A percentile compares a stretch with the other conserved stretches of the same genome.
phyloP scores from a whole-genome alignment of 2,888 invertebrate species.

The Platycnemis pennipes region DNA sequence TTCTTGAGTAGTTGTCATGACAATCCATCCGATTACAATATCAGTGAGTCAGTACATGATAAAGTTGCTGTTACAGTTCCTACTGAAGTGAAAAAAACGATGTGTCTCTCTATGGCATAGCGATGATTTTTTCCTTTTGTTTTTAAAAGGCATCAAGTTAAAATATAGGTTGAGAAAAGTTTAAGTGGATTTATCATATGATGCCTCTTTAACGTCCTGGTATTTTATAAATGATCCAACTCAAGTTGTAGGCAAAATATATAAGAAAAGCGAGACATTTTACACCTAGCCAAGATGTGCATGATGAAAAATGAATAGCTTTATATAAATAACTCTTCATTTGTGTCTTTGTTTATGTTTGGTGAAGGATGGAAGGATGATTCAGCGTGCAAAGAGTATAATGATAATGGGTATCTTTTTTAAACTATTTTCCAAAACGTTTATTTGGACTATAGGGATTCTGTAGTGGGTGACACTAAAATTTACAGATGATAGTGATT shows the following conservation, averaged over 20 bases:
- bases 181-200: slow-evolving; percentile 49
- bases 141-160: slow-evolving; percentile 57
- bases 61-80: slow-evolving; percentile 67
- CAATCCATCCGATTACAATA: slow-evolving; percentile 67
- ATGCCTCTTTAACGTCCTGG: slow-evolving; percentile 63
- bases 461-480: slow-evolving; percentile 68
- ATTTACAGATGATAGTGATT: slow-evolving; percentile 67
- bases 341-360: slow-evolving; percentile 60
- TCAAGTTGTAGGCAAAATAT: slow-evolving; percentile 49
- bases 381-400: slow-evolving; percentile 61
- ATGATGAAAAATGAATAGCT: slow-evolving; percentile 65
- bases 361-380: slow-evolving; percentile 68
- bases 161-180: slow-evolving; percentile 2
- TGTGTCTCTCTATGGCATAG: slow-evolving; percentile 67
- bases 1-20: slow-evolving; percentile 67
- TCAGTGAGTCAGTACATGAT: slow-evolving; percentile 68
- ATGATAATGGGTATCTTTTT: slow-evolving; percentile 68
- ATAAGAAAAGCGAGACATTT: slow-evolving; percentile 58
- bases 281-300: slow-evolving; percentile 63
- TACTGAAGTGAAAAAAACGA: slow-evolving; percentile 65
- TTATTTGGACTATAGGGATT: slow-evolving; percentile 66
- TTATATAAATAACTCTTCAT: slow-evolving; percentile 56
- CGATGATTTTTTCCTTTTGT: slow-evolving; percentile 61
- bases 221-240: slow-evolving; percentile 66
- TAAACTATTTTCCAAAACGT: slow-evolving; percentile 66